Evolutionary conservation across 2,113 vertebrate genomes (phyloP), one percentile per base, ranked within the genome.

Genomic region (Octodon degus): DNA sequence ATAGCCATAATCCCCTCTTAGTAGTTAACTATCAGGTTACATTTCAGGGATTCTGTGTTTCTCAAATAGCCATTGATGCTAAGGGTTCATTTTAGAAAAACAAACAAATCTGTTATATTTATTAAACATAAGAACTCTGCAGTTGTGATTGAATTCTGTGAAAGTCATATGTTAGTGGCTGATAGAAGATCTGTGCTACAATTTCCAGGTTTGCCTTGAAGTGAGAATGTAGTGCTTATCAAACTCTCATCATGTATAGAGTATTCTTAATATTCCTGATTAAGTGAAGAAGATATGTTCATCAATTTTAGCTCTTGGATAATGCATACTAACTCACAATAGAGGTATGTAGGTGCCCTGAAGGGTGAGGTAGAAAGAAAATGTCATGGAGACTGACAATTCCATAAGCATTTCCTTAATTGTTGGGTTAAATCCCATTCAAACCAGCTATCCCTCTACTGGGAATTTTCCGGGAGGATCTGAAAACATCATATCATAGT

Each of bases 11-110:
- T 96, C n/a, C 72, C 79, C 25, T 24, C 4, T 9, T 80, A 63
- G 43, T 68, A 24, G 6, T 24, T 74, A 77, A 67, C 40, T 90
- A 7, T 85, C 50, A 72, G 58, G 43, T 50, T 16, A 50, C 20
- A 47, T 77, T 92, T 93, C 20, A 65, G 92, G 50, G 89, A 85
- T 70, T 79, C 67, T 72, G 81, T 74, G 40, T 85, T 84, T 87
- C 47, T 50, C 58, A 74, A 32, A 43, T 95, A 30, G 74, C 30
- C 79, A 2, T 84, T 58, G 30, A 50, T 77, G 10, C 25, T 74
- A 37, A 37, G 2, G 37, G 9, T 95, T 92, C 6, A 65, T 87
- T 53, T 37, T 22, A 85, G 32, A 70, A 68, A 90, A 84, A n/a
- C 58, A 92, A 86, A 32, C 16, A 53, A 76, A 24, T 25, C 25